Base-by-base conservation (phyloP, 2,888 invertebrate genomes). In the Enoplolaimus lenunculus region DNA sequence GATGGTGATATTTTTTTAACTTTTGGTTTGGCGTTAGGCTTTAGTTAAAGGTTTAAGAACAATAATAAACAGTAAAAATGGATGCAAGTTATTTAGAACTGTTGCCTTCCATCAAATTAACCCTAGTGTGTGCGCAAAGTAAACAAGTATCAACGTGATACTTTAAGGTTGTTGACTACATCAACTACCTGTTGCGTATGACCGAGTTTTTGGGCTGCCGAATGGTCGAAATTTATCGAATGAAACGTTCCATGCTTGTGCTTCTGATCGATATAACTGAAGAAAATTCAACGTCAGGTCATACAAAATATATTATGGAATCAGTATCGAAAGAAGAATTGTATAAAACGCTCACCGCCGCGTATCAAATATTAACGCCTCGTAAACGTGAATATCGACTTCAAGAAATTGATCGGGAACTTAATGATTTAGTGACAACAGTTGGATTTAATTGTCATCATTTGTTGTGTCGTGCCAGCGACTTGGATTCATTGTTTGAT, bases 381-480 rank as follows among this genome's bases (percentile, higher is more conserved):
- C 2, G 29, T 29, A 60, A 28, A 71, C 74, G 76, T 78, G 79
- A 73, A 73, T 73, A 68, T 1, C 31, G 26, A 21, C 21, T 62
- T 29, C n/a, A n/a, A n/a, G n/a, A n/a, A n/a, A n/a, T n/a, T n/a
- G 35, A 34, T n/a, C 2, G 2, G 2, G 34, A 31, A 7, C 2
- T n/a, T n/a, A 34, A 69, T 28, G 59, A 70, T 1, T 28, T 71
- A 16, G 60, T 78, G 71, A 77, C 77, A 76, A 79, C 80, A 72
- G 81, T 81, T 0, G 82, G 82, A 0, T 82, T 81, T 73, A 74
- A 77, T 7, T 77, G 80, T 71, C 81, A 78, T 72, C 76, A 80
- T 29, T 77, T 81, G 28, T 73, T 82, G 13, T 78, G 79, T 13
- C 72, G 82, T 28, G 77, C 81, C 75, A 73, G 75, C 28, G 82